A percentile compares a stretch with the other conserved stretches of the same genome.
phyloP scores from a whole-genome alignment of 35 echinoderm and acorn worm species.

The Heliocidaris erythrogramma region DNA sequence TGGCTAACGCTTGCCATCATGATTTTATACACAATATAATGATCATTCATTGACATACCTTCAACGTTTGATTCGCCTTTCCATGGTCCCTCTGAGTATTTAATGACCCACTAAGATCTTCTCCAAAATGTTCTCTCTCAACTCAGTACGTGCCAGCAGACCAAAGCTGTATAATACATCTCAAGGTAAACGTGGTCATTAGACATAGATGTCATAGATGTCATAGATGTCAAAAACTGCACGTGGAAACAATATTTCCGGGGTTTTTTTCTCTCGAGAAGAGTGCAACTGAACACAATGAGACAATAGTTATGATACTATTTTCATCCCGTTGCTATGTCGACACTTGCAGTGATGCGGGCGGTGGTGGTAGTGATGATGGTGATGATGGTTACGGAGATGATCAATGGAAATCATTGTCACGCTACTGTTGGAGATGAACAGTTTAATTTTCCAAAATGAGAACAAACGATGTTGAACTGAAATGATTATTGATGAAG shows the following conservation, averaged over 20 bases:
- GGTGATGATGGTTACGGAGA: background rate
- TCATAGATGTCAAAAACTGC: background rate
- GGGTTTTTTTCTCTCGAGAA: background rate
- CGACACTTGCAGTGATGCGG: background rate
- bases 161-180: background rate
- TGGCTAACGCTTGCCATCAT: too few relatives aligned
- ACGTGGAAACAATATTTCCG: background rate
- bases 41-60: too few relatives aligned
- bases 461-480: background rate
- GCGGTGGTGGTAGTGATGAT: background rate
- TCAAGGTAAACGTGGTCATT: background rate
- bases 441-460: background rate
- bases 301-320: background rate
- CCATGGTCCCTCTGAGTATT: too few relatives aligned
- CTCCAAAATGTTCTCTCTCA: background rate
- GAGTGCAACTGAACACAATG: background rate
- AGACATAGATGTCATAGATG: background rate
- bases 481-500: background rate
- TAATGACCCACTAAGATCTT: too few relatives aligned
- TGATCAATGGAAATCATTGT: background rate
- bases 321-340: background rate
- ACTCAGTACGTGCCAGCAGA: background rate
- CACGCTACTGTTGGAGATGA: background rate
- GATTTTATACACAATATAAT: too few relatives aligned
- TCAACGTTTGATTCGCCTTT: too few relatives aligned